Conservation (phyloP, 2,888 invertebrate species). For the Epinotia nisella region DNA sequence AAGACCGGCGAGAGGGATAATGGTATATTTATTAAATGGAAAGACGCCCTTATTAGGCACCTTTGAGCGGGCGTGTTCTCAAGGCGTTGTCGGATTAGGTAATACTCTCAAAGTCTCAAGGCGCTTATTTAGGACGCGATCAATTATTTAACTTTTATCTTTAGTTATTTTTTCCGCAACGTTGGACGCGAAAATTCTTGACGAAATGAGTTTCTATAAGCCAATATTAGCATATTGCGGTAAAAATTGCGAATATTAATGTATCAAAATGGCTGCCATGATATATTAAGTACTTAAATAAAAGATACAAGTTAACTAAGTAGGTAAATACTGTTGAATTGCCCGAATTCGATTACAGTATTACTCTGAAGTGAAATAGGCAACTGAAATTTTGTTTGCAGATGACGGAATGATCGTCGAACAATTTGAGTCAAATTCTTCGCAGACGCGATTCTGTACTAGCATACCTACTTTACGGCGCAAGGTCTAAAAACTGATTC, state of each 20-base stretch:
- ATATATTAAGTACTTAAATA: constrained; percentile 12
- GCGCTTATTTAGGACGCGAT: constrained; percentile 49
- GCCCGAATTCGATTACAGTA: no score
- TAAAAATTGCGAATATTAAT: constrained; percentile 4
- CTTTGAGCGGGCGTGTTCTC: constrained; percentile 54
- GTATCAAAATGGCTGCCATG: constrained; percentile 4
- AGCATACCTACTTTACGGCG: no score
- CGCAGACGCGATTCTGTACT: no score
- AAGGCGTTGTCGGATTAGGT: constrained; percentile 45
- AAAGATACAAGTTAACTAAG: not conserved
- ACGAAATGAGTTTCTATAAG: constrained; percentile 22
- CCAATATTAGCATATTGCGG: constrained; percentile 2
- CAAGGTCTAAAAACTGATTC: no score
- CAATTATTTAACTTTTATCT: constrained; percentile 49
- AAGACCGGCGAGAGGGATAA: constrained; percentile 60
- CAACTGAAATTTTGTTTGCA: not conserved
- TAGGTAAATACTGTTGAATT: not conserved
- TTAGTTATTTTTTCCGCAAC: constrained; percentile 48
- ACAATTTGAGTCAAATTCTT: not conserved
- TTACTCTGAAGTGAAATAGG: no score
- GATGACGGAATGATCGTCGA: not conserved
- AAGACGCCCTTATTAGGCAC: constrained; percentile 59
- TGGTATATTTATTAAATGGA: constrained; percentile 71
- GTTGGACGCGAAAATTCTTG: constrained; percentile 40
- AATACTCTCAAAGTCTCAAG: constrained; percentile 46